These are phyloP conservation scores for Dromiciops gliroides DNA, from an alignment of 2,113 vertebrate genomes.

Conservation along the genomic window DNA sequence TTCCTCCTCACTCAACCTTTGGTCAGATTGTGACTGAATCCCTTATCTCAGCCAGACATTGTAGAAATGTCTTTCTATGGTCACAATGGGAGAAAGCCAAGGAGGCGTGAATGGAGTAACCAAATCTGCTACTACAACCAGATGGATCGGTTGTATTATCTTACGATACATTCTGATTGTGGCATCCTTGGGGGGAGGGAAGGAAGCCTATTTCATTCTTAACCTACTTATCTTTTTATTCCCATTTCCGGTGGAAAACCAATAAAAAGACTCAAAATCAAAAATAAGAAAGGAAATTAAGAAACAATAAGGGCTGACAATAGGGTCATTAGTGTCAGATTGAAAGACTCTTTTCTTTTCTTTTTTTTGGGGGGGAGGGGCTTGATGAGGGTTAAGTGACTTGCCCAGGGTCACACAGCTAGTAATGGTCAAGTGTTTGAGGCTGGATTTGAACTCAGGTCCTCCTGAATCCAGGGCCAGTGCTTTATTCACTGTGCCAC, in stretches of 20 bases:
- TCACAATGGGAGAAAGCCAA: not conserved
- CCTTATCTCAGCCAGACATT: not conserved
- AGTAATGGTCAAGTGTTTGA: too few species aligned
- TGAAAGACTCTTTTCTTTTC: not conserved
- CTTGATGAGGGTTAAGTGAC: too few species aligned
- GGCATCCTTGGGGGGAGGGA: not conserved
- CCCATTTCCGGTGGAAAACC: not conserved
- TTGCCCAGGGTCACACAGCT: too few species aligned
- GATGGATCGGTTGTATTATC: not conserved
- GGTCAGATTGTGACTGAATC: not conserved
- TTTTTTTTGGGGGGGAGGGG: too few species aligned
- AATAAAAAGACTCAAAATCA: not conserved
- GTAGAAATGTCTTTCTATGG: not conserved
- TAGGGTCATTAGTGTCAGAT: not conserved
- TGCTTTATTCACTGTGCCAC: too few species aligned
- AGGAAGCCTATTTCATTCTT: not conserved
- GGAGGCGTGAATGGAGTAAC: not conserved
- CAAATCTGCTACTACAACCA: not conserved
- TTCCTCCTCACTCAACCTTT: not conserved
- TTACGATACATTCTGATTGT: not conserved
- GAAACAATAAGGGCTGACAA: not conserved
- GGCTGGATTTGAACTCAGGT: too few species aligned
- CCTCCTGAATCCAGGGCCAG: too few species aligned
- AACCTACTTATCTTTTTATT: not conserved
- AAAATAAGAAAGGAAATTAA: not conserved